phyloP scores from a whole-genome alignment of 2,888 invertebrate species.

The Lithophane socia region DNA sequence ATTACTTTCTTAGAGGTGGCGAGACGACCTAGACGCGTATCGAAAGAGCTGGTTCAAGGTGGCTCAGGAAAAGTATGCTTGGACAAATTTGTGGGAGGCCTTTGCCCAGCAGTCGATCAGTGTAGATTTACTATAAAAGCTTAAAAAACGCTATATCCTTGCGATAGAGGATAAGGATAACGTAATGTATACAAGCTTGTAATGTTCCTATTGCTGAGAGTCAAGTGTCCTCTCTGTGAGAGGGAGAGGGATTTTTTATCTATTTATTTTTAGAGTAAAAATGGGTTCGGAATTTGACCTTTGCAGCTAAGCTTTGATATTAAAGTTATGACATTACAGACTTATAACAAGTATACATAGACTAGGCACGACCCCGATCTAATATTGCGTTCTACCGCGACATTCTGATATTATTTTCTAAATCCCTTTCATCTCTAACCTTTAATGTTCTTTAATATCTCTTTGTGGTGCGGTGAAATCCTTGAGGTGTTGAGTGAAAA shows the following conservation, averaged over 20 bases:
- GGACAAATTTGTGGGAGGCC: too few species aligned
- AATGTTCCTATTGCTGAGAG: not conserved
- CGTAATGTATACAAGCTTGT: too few species aligned
- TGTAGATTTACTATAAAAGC: too few species aligned
- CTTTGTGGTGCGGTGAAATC: constrained; percentile 16
- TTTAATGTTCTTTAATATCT: constrained; percentile 53
- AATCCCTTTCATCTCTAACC: constrained; percentile 60
- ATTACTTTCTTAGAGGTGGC: not conserved
- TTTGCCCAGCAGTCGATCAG: too few species aligned
- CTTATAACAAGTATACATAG: constrained; percentile 14
- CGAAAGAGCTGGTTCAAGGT: too few species aligned
- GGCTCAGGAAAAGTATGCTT: too few species aligned
- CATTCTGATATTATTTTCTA: constrained; percentile 59
- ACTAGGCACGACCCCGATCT: constrained; percentile 23
- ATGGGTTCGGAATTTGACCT: constrained; percentile 29
- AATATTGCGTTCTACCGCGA: constrained; percentile 47
- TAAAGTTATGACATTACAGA: constrained; percentile 16
- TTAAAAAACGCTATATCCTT: too few species aligned
- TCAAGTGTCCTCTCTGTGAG: not conserved
- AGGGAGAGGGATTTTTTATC: constrained; percentile 9
- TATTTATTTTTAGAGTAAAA: constrained; percentile 2
- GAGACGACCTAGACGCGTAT: too few species aligned
- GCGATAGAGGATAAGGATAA: not conserved
- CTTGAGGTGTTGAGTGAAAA: constrained; percentile 30
- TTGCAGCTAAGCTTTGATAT: constrained; percentile 19